These are phyloP conservation scores for Apteryx mantelli DNA, from an alignment of 2,113 vertebrate genomes.

Conservation along the genomic window DNA sequence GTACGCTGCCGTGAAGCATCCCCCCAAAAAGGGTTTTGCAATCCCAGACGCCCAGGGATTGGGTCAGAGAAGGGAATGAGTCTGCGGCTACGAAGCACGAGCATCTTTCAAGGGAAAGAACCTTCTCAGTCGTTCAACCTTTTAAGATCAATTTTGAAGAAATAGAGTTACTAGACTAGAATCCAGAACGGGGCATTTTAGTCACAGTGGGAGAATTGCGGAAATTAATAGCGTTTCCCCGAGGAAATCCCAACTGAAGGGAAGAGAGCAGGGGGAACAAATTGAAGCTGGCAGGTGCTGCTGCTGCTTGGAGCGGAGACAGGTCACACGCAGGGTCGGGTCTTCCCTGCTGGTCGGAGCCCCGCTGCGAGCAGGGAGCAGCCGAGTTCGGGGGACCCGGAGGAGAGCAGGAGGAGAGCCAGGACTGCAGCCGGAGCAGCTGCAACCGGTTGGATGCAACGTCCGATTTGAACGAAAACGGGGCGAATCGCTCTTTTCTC, in stretches of 20 bases:
- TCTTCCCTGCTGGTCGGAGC: neutral
- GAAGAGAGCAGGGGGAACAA: neutral
- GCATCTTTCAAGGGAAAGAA: no score
- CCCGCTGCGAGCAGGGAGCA: neutral
- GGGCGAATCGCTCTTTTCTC: neutral
- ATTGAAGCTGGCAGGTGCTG: neutral
- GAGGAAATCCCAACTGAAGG: neutral
- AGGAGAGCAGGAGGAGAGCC: neutral
- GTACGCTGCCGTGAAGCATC: no score
- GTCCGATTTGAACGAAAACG: neutral
- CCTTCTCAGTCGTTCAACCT: no score
- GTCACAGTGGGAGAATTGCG: neutral
- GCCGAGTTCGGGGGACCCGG: neutral
- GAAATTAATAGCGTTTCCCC: neutral
- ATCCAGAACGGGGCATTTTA: no score
- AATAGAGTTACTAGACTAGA: no score
- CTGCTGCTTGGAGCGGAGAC: neutral
- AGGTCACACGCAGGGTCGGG: rapidly evolving
- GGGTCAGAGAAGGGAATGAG: no score
- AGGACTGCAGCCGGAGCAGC: neutral
- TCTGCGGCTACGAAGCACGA: no score
- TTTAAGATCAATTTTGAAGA: no score
- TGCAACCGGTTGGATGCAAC: neutral
- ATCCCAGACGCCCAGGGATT: no score
- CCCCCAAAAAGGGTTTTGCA: no score